phyloP scores from a whole-genome alignment of 2,888 invertebrate species.

The Scaptomyza polygonia region DNA sequence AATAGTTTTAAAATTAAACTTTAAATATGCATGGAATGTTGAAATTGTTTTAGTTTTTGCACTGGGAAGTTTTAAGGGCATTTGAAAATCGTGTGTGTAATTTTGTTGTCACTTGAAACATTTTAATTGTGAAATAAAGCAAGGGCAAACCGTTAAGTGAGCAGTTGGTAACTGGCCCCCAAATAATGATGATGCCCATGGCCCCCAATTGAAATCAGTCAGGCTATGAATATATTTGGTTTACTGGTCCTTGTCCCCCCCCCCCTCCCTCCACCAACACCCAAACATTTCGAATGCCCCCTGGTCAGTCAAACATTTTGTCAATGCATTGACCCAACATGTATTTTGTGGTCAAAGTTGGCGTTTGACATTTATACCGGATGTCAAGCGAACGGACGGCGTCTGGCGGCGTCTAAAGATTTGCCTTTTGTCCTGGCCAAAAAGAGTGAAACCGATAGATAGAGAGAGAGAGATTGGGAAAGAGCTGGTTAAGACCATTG shows the following conservation, averaged over 20 bases:
- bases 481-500: constrained; percentile 47
- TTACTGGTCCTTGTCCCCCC: constrained; percentile 26
- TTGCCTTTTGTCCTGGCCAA: constrained; percentile 35
- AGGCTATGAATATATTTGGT: constrained; percentile 73
- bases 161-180: constrained; percentile 33
- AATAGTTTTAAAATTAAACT: no score
- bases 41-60: no score
- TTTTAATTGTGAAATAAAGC: constrained; percentile 71
- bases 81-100: background rate
- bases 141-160: constrained; percentile 50
- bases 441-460: background rate
- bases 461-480: background rate
- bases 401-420: constrained; percentile 53
- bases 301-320: constrained; percentile 46
- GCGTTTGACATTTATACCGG: constrained; percentile 78
- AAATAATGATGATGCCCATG: constrained; percentile 20
- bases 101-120: constrained; percentile 14
- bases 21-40: no score
- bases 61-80: background rate
- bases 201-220: constrained; percentile 51
- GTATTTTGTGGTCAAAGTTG: constrained; percentile 78
- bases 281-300: background rate
- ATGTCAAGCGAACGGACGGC: constrained; percentile 59
- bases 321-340: constrained; percentile 74
- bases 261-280: background rate